Evolutionary conservation across 2,888 invertebrate species (phyloP).

Genomic region (Arctia plantaginis): DNA sequence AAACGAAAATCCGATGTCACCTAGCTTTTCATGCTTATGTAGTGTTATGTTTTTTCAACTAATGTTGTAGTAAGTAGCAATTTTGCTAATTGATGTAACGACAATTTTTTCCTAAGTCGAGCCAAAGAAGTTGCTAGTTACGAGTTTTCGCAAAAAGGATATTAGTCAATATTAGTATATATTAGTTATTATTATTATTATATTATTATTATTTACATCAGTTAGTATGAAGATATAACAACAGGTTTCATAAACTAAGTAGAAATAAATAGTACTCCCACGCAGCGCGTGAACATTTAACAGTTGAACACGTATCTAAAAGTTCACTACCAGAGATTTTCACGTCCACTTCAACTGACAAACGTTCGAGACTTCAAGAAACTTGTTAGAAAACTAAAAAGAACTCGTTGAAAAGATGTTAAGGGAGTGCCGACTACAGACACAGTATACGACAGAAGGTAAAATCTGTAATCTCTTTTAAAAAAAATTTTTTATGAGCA

Average conservation of each 20-base stretch:
- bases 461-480: constrained; percentile 13
- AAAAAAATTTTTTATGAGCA: not conserved
- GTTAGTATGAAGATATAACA: not conserved
- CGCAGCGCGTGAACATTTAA: constrained; percentile 36
- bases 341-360: constrained; percentile 77
- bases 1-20: too few species aligned
- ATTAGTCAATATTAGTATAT: too few species aligned
- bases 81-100: not conserved
- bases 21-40: too few species aligned
- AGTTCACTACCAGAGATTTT: constrained; percentile 74
- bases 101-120: too few species aligned
- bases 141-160: too few species aligned
- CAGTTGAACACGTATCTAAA: constrained; percentile 60
- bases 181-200: too few species aligned
- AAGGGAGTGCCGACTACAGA: constrained; percentile 46
- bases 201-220: too few species aligned
- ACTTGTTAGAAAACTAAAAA: constrained; percentile 84
- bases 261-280: constrained; percentile 26
- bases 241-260: not conserved
- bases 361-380: constrained; percentile 75
- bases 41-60: too few species aligned
- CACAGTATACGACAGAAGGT: constrained; percentile 20
- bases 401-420: constrained; percentile 74
- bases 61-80: not conserved
- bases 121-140: too few species aligned